phyloP scores from a whole-genome alignment of 2,113 vertebrate genomes.

The Ovis canadensis region DNA sequence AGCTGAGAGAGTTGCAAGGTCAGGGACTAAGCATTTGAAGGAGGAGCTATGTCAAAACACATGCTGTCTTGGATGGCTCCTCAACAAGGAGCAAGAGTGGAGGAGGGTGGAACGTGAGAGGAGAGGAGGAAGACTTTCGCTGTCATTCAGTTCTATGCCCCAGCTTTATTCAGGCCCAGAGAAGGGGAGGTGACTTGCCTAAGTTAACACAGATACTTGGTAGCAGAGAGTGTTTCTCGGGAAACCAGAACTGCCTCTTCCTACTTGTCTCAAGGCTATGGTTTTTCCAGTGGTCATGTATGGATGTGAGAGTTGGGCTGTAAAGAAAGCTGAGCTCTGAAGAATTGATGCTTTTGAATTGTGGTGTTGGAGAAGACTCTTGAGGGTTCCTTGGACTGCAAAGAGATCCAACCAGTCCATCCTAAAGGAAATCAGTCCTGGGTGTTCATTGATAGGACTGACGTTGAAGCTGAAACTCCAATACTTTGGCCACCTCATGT shows the following conservation, averaged over 20 bases:
- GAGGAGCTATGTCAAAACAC: neutral
- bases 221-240: neutral
- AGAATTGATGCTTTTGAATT: too few species aligned
- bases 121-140: neutral
- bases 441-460: too few species aligned
- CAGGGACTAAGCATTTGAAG: neutral
- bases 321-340: too few species aligned
- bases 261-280: neutral
- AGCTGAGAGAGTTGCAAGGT: neutral
- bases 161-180: neutral
- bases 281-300: neutral
- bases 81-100: neutral
- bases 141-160: neutral
- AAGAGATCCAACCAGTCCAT: too few species aligned
- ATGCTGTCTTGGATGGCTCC: accelerated
- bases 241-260: neutral
- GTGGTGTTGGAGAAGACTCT: too few species aligned
- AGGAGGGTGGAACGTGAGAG: neutral
- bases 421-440: too few species aligned
- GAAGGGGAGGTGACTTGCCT: neutral
- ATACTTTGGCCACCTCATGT: too few species aligned
- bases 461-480: too few species aligned
- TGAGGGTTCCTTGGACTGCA: too few species aligned
- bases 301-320: too few species aligned
- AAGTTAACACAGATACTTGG: neutral